Evolutionary conservation across 2,888 invertebrate genomes (phyloP), one percentile per base, ranked within the genome.

Genomic region (Aricia artaxerxes): DNA sequence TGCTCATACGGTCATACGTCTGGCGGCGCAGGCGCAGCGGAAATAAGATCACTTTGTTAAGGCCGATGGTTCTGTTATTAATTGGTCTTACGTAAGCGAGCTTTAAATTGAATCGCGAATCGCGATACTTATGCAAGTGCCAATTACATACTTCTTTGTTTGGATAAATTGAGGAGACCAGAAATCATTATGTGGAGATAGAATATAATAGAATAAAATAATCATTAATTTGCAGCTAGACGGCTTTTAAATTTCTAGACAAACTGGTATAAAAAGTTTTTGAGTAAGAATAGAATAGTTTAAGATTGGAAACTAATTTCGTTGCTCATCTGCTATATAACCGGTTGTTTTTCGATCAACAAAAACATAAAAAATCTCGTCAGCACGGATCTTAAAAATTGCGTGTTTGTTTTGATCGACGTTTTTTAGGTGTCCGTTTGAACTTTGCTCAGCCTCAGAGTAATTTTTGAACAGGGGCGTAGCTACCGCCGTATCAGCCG

Each of bases 31-130:
- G 69, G 69, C 69, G 35, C 35, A 44, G 40, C 73, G 73, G 73
- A 73, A 73, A 73, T 44, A 44, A 73, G 44, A 73, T 73, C n/a
- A 73, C 40, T 73, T 5, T 73, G 40, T 73, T 73, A 73, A 40
- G 40, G 53, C 44, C 49, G 75, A 75, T 44, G 49, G 13, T 24
- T 24, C 31, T 49, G 75, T 49, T 75, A 44, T 11, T 75, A 49
- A 75, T 75, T 75, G 44, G 49, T n/a, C 31, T 49, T 75, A 44
- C 1, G 31, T 35, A 69, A 69, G 64, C 24, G 64, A 64, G 69
- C 5, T 38, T 35, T 69, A 69, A 69, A 69, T 69, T 35, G 35
- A 69, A 69, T 69, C 31, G 13, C 69, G 35, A 69, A 69, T 69
- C 31, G 13, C 69, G 35, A 69, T 69, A 38, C 69, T 69, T 69